Evolutionary conservation across 1,140 invertebrate genomes (phyloP), one percentile per base, ranked within the genome.

Genomic region (Zaprionus vittiger): DNA sequence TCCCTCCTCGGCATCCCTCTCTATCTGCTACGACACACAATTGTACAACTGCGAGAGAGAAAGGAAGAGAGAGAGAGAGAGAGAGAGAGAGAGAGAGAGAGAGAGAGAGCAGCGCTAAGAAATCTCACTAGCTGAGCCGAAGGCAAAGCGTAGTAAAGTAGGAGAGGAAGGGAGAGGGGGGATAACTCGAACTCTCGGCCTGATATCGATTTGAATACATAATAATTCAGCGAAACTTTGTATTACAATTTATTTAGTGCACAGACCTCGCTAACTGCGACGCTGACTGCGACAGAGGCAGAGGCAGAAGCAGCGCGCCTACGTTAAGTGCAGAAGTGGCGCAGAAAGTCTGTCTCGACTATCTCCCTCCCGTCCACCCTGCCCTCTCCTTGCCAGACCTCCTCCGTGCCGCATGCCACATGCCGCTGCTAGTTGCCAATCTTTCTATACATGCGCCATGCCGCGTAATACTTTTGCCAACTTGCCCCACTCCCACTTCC

Each of bases 161-260:
- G 38, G 1, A 41, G 15, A n/a, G n/a, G 15, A 41, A 7, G n/a
- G 20, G 44, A 11, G 17, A 22, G 44, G 9, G 17, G 6, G 17
- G 44, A 56, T 55, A 63, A 47, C 54, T 64, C 49, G 54, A 74
- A 74, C 66, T 75, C 67, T 71, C 54, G 60, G 75, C 73, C 65
- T 81, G 74, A 81, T 79, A 84, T 89, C 84, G 79, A 84, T 89
- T 82, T 86, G 81, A 89, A 82, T 90, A 84, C 85, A 81, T 89
- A 83, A 89, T 84, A 81, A 90, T 84, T 89, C 80, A 75, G 81
- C 73, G 81, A 81, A 89, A 89, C 86, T 89, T 83, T 89, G 81
- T 81, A 86, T 74, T 87, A 86, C 83, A 87, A 87, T 85, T 80
- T 86, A 85, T 74, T 86, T 79, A 81, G 80, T 85, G 82, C 72